Base-by-base conservation (phyloP, 2,888 invertebrate species). In the Megamerina dolium region DNA sequence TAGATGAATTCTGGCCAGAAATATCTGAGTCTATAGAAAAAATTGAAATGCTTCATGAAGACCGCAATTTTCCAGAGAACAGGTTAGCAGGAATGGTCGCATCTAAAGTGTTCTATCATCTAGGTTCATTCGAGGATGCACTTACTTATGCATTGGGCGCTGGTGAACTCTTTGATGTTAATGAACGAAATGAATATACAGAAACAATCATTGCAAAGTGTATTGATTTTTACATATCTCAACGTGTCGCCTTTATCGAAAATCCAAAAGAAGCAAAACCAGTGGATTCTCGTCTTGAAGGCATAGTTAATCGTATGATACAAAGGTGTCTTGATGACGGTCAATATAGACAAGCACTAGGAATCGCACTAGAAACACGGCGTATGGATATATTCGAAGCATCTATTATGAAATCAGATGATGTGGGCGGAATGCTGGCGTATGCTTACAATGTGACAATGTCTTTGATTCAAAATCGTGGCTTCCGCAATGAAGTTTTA, bases 1-100 rank as follows among this genome's bases (percentile, higher is more conserved):
- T 96, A 2, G 93, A 96, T 70, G 90, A 93, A 68, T 97, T 97
- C 74, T 97, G 96, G 96, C 92, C 96, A 8, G 96, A 97, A 75
- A 96, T 97, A 58, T 94, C 95, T 0, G 96, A 97, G 73, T 90
- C 94, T 12, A 92, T 97, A 58, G 90, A 90, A 63, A 96, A 94
- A 75, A 95, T 97, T 61, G 97, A 99, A 75, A 90, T 92, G 67
- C 77, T 99, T 20, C 91, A 95, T 64, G 97, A 97, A 74, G 93
- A 96, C 64, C 83, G 87, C 63, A 76, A 75, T 27, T 88, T 99
- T 70, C 80, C 82, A 27, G 88, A 95, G 64, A 87, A 91, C 61
- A 86, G 94, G 62, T 74, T 96, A 41, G 97, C 99, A 37, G 96
- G 97, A 20, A 78, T 99, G 56, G 92, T 99, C 5, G 96, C 95